Percentiles rank a stretch among this genome's conserved stretches.
Evolutionary conservation across 2,113 vertebrate species (phyloP).

Genomic region (Sapajus apella): DNA sequence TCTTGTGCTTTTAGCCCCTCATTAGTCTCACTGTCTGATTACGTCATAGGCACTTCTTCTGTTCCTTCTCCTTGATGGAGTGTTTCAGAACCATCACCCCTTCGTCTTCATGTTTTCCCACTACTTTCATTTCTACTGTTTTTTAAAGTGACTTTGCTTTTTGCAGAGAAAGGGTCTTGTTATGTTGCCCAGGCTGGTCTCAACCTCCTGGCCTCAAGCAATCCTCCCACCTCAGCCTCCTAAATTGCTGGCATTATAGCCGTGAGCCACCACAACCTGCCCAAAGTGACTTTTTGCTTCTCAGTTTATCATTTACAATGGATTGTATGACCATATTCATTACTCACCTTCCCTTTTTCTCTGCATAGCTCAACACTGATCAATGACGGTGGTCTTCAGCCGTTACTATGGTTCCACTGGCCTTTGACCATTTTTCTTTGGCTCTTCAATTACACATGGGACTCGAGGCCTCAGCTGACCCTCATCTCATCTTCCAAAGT

Average conservation of each 20-base stretch:
- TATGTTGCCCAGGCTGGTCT: too few species aligned
- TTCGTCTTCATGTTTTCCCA: neutral
- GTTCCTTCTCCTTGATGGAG: neutral
- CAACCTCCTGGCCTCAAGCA: too few species aligned
- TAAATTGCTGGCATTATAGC: too few species aligned
- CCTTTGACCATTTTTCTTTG: neutral
- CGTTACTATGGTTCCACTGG: neutral
- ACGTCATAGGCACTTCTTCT: neutral
- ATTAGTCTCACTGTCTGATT: neutral
- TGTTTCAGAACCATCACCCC: constrained; percentile 22
- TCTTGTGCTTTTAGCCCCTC: neutral
- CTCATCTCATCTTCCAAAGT: neutral
- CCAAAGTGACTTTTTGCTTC: neutral
- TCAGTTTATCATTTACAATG: neutral
- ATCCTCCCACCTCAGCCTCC: too few species aligned
- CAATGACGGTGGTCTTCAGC: neutral
- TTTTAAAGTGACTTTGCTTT: neutral
- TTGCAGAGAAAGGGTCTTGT: too few species aligned
- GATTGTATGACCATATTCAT: neutral
- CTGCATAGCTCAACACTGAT: neutral
- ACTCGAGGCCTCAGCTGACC: neutral
- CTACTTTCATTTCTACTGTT: neutral
- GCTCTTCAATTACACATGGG: neutral
- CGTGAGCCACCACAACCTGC: too few species aligned
- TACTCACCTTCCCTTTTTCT: neutral